Conservation (phyloP, 2,888 invertebrate genomes). For the Calliscelio sp. region DNA sequence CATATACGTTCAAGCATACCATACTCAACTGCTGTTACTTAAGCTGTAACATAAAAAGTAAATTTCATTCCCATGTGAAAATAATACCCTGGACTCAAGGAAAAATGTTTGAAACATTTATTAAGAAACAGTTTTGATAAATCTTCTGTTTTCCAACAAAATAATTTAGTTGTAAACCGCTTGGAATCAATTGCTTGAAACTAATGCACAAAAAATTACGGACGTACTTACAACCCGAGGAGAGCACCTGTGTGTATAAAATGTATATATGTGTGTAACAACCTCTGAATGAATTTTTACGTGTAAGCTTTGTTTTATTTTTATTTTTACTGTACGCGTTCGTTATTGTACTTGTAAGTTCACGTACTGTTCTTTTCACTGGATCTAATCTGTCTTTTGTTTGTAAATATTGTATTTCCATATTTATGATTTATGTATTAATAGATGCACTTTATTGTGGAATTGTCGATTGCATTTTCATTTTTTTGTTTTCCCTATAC, state of each 20-base stretch:
- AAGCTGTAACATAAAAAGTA: no score
- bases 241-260: slow-evolving; percentile 80
- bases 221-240: slow-evolving; percentile 84
- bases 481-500: slow-evolving; percentile 79
- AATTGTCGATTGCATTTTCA: slow-evolving; percentile 82
- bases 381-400: slow-evolving; percentile 43
- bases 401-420: slow-evolving; percentile 73
- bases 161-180: no score
- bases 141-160: no score
- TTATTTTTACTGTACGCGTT: slow-evolving; percentile 71
- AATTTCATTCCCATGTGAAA: no score
- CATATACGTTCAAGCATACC: slow-evolving; percentile 66
- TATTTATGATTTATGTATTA: slow-evolving; percentile 80
- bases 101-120: no score
- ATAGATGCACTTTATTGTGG: slow-evolving; percentile 81
- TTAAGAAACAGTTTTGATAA: no score
- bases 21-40: no score
- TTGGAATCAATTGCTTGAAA: slow-evolving; percentile 79
- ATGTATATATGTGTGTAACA: slow-evolving; percentile 80
- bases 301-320: slow-evolving; percentile 72
- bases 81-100: no score
- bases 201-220: slow-evolving; percentile 79
- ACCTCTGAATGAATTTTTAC: slow-evolving; percentile 64
- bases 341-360: slow-evolving; percentile 77
- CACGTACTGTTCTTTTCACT: slow-evolving; percentile 71